phyloP scores from a whole-genome alignment of 2,797 vertebrate species.

The Chaunax sp. region DNA sequence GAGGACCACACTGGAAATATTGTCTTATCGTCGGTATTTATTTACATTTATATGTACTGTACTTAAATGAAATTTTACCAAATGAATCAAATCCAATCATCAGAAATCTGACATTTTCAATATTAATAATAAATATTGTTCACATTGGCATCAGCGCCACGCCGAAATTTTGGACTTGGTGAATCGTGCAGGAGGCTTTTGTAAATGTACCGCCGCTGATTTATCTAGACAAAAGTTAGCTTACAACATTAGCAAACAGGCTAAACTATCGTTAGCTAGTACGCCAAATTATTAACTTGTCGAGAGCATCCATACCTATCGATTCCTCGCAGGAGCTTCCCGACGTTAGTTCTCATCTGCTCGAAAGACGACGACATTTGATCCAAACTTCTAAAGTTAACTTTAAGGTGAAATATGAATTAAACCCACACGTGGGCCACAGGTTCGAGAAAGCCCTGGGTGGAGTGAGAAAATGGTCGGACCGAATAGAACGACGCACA shows the following conservation, averaged over 20 bases:
- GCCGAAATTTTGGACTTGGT: too few relatives aligned
- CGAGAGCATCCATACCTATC: constrained; percentile 85
- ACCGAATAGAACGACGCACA: constrained; percentile 40
- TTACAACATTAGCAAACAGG: constrained; percentile 26
- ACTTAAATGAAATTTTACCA: too few relatives aligned
- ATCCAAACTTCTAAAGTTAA: not conserved
- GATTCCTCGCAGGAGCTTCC: constrained; percentile 91
- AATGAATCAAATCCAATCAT: too few relatives aligned
- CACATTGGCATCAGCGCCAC: not conserved
- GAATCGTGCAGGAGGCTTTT: not conserved
- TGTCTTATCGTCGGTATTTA: too few relatives aligned
- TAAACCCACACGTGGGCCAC: constrained; percentile 70
- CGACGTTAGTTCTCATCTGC: constrained; percentile 94
- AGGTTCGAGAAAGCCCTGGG: not conserved
- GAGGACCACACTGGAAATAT: too few relatives aligned
- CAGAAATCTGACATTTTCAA: not conserved
- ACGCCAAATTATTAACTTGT: not conserved
- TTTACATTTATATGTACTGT: too few relatives aligned
- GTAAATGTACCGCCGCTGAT: not conserved
- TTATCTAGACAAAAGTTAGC: constrained; percentile 11
- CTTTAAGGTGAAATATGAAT: not conserved
- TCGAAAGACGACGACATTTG: constrained; percentile 89
- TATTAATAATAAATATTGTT: too few relatives aligned
- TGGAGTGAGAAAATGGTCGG: constrained; percentile 52
- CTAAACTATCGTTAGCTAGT: constrained; percentile 29